Evolutionary conservation across 2,797 vertebrate species (phyloP).

Genomic region (Sibirionetta formosa): DNA sequence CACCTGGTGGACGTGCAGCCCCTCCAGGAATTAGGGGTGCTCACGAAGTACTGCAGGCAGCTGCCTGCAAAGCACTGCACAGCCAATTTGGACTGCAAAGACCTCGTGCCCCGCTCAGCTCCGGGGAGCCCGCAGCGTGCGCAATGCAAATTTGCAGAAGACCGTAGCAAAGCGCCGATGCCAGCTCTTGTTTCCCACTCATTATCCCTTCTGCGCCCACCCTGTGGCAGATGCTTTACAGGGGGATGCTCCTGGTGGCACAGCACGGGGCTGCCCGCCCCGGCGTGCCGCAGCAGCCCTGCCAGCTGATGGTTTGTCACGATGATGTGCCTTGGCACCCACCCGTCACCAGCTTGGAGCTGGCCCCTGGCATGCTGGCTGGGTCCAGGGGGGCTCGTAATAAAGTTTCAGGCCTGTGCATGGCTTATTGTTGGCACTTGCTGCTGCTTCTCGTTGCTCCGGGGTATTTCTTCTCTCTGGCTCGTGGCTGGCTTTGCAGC

Average conservation of each 20-base stretch:
- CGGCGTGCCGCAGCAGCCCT: background rate
- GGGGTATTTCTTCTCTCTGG: conserved; percentile 46
- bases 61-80: background rate
- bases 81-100: conserved; percentile 21
- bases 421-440: conserved; percentile 42
- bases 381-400: background rate
- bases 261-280: background rate
- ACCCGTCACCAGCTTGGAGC: conserved; percentile 50
- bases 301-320: conserved; percentile 51
- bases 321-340: conserved; percentile 58
- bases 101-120: rapidly evolving
- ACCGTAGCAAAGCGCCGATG: background rate
- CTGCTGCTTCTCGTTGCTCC: background rate
- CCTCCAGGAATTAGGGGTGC: background rate
- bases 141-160: conserved; percentile 52
- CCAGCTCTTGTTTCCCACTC: background rate
- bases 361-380: background rate
- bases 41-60: rapidly evolving
- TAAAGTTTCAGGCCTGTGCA: conserved; percentile 44
- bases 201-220: background rate
- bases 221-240: conserved; percentile 50
- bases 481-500: background rate
- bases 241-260: background rate
- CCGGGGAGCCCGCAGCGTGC: background rate
- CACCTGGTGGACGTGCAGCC: rapidly evolving